Evolutionary conservation across 2,888 invertebrate genomes (phyloP), one percentile per base, ranked within the genome.

Genomic region (Cryptus viduatorius): DNA sequence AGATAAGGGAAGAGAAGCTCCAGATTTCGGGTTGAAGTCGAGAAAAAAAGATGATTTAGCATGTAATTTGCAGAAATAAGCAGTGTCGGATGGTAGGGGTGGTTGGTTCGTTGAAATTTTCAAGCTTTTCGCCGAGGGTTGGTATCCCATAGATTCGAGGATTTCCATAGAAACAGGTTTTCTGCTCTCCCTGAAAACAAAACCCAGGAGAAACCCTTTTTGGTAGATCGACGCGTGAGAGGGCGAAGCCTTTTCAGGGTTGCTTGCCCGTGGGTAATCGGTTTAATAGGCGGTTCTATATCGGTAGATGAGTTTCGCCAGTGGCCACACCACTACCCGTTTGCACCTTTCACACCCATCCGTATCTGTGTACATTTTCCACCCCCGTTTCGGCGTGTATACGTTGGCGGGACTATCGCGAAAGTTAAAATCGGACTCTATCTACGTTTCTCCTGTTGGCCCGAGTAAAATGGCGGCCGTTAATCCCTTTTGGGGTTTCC

Each of bases 401-500:
- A 85, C 79, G 53, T 84, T 82, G 79, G 76, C 82, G 69, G 77
- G 87, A 84, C 87, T 89, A 90, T 89, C 89, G 90, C 89, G 88
- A 90, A 91, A 91, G 92, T 92, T 92, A 88, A 92, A 91, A 93
- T 90, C 90, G 89, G 88, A 89, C 90, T 85, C 85, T 65, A 50
- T 79, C 79, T 12, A n/a, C 61, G 68, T 72, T 73, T 81, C 85
- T 85, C 84, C 88, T 87, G 85, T 86, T 84, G 37, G 37, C 72
- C 44, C 79, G 82, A 86, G 88, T 87, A 92, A 92, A 93, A 91
- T 91, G 92, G 91, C 89, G 87, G 88, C 86, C 88, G 89, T 91
- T 92, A 93, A 93, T 93, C 92, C 91, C 89, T 91, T 92, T 91
- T 90, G 90, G 90, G 89, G 90, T 89, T 90, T 90, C 89, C 89